Evolutionary conservation across 2,888 invertebrate species (phyloP), one percentile per base, ranked within the genome.

Genomic region (Drosophila infuscata): DNA sequence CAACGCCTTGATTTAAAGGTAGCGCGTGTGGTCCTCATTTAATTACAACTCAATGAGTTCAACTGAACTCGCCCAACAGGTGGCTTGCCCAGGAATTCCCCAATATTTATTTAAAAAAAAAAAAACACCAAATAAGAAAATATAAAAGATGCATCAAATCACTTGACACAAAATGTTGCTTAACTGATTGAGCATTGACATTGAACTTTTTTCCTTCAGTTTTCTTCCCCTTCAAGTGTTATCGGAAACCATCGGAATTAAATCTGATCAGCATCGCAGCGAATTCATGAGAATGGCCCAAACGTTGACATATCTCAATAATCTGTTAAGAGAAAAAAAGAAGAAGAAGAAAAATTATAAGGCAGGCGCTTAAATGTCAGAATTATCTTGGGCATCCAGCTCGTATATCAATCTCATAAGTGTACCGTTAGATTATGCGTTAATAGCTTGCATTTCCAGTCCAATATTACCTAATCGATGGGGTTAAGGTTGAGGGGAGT

Each of bases 1-100:
- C 74, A 74, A 63, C 81, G 76, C 75, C 82, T 84, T 64, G 49
- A 43, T 38, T 29, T 53, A 32, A 60, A 35, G 62, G 35, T 36
- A 62, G 60, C 75, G 79, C 65, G 85, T 86, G 85, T 89, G 85
- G 85, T 87, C 85, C 63, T 32, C 66, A 65, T 79, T 75, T 84
- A 89, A 89, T 86, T 86, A 84, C 85, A 87, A 75, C 88, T 86
- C 89, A 89, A 86, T 89, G 89, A 86, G 83, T 85, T 86, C 85
- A 64, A 53, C 43, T 58, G 89, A 89, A 86, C 85, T 81, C 60
- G 72, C 85, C 70, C 89, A 81, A 87, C 85, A 85, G 85, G 89
- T 89, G 85, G 84, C 59, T 38, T 36, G 57, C 52, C 38, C 30
- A 38, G 60, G 56, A 58, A 75, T 70, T 67, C 60, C 72, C 62